A percentile compares a stretch with the other conserved stretches of the same genome.
These are phyloP conservation scores for Ictalurus punctatus DNA, from an alignment of 2,113 vertebrate genomes.

Conservation along the genomic window DNA sequence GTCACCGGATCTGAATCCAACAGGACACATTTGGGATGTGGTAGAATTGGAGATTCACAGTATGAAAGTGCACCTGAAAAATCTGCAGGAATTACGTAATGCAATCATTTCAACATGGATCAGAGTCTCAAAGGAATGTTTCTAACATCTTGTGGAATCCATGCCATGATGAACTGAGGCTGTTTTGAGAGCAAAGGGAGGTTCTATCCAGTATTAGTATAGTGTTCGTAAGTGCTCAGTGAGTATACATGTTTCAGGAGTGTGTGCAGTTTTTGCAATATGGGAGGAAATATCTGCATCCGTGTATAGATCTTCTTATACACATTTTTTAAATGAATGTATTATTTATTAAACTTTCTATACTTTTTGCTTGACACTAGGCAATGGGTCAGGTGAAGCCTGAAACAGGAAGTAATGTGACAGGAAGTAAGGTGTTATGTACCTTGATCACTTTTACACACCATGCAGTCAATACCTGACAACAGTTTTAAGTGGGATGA, in stretches of 20 bases:
- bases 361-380: background rate
- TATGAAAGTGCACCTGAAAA: too few species aligned
- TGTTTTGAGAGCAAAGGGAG: too few species aligned
- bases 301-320: background rate
- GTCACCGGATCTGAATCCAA: too few species aligned
- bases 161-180: too few species aligned
- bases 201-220: too few species aligned
- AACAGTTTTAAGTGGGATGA: background rate
- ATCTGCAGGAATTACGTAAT: too few species aligned
- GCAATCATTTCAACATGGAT: too few species aligned
- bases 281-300: background rate
- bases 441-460: background rate
- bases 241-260: background rate
- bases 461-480: background rate
- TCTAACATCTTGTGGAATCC: too few species aligned
- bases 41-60: too few species aligned
- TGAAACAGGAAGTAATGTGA: background rate
- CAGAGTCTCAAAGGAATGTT: too few species aligned
- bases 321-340: background rate
- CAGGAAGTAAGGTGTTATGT: background rate
- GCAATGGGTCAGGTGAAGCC: background rate
- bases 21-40: too few species aligned
- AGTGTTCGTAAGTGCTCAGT: background rate
- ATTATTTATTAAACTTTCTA: background rate
- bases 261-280: background rate